Conservation (phyloP, 2,797 vertebrate species). For the Sternarchorhynchus goeldii region DNA sequence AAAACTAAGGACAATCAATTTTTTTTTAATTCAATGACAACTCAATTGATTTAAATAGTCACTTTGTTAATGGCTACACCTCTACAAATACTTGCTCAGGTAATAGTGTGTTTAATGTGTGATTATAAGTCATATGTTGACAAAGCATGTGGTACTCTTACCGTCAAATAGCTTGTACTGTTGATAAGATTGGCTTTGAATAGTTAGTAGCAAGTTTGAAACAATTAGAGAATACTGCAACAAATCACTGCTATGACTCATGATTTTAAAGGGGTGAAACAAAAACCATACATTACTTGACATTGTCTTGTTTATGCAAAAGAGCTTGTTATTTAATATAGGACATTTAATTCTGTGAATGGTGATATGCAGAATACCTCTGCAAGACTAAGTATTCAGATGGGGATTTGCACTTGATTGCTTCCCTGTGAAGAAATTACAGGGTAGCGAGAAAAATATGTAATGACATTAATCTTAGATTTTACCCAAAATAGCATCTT, state of each 20-base stretch:
- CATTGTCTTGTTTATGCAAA: neutral
- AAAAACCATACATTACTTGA: neutral
- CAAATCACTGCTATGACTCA: neutral
- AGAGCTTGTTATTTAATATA: neutral
- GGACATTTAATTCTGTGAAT: neutral
- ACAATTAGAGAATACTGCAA: conserved; percentile 19
- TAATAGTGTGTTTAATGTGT: neutral
- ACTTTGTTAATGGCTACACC: neutral
- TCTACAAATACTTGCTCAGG: neutral
- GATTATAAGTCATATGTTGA: conserved; percentile 4
- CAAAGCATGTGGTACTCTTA: neutral
- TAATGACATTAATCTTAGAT: conserved; percentile 19
- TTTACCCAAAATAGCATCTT: neutral
- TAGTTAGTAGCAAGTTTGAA: conserved; percentile 10
- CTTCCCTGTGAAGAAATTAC: conserved; percentile 20
- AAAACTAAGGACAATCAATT: too few relatives aligned
- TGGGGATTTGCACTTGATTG: conserved; percentile 33
- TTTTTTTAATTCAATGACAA: too few relatives aligned
- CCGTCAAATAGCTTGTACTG: conserved; percentile 4
- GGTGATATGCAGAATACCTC: neutral
- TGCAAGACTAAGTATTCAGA: conserved; percentile 10
- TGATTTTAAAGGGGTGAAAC: conserved; percentile 8
- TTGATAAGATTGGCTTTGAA: conserved; percentile 20
- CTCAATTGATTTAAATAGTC: neutral
- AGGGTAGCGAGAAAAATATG: neutral